phyloP scores from a whole-genome alignment of 2,888 invertebrate species.

The Glyphotaelius pellucidus region DNA sequence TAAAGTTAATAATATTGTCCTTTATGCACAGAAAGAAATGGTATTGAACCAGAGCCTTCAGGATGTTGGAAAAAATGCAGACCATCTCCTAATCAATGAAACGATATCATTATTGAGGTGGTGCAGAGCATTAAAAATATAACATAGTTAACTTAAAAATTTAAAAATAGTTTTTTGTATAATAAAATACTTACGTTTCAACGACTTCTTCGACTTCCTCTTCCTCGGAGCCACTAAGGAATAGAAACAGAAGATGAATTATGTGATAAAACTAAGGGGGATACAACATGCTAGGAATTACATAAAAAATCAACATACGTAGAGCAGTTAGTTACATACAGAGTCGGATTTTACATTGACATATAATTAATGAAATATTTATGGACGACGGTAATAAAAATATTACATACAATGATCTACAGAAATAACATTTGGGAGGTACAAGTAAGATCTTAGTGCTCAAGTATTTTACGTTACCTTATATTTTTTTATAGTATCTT shows the following conservation, averaged over 20 bases:
- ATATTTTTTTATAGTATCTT: slow-evolving; percentile 46
- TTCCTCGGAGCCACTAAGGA: slow-evolving; percentile 82
- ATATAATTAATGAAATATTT: slow-evolving; percentile 32
- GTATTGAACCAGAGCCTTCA: background rate
- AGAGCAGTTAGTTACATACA: slow-evolving; percentile 48
- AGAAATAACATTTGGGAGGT: background rate
- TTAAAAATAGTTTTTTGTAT: too few species aligned
- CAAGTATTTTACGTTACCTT: background rate
- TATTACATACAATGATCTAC: background rate
- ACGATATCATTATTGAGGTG: background rate
- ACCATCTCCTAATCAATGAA: background rate
- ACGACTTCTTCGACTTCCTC: slow-evolving; percentile 86
- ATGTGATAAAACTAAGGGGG: slow-evolving; percentile 32
- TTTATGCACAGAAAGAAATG: background rate
- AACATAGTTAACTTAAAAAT: too few species aligned
- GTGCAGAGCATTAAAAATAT: background rate
- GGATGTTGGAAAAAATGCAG: background rate
- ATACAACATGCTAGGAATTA: slow-evolving; percentile 38
- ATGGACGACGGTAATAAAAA: slow-evolving; percentile 29
- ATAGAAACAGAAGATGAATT: slow-evolving; percentile 67
- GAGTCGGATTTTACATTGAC: slow-evolving; percentile 7
- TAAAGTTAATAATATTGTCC: too few species aligned
- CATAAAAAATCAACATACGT: slow-evolving; percentile 25
- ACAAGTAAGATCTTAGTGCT: background rate
- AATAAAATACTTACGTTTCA: slow-evolving; percentile 81